Evolutionary conservation across 1,140 invertebrate species (phyloP).

Genomic region (Musca domestica): DNA sequence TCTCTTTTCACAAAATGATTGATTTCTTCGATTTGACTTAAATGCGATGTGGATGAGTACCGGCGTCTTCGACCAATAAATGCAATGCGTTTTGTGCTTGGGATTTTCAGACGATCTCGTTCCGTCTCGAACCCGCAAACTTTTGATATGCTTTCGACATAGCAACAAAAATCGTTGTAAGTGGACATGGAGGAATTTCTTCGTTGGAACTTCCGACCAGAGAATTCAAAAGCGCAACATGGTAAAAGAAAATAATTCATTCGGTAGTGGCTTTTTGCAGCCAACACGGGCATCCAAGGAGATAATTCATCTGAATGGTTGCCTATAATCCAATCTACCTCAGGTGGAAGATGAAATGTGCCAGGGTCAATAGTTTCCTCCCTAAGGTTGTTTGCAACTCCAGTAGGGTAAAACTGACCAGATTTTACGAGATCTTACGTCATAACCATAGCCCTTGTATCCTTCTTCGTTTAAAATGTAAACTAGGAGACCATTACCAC

Average conservation of each 20-base stretch:
- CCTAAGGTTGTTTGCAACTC: slow-evolving; percentile 55
- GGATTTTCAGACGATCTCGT: slow-evolving; percentile 87
- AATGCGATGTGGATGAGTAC: slow-evolving; percentile 49
- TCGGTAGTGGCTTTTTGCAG: slow-evolving; percentile 67
- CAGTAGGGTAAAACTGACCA: slow-evolving; percentile 77
- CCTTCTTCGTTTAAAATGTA: slow-evolving; percentile 84
- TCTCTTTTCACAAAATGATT: slow-evolving; percentile 55
- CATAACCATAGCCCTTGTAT: slow-evolving; percentile 82
- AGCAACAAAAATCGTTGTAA: slow-evolving; percentile 83
- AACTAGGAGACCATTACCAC: slow-evolving; percentile 94
- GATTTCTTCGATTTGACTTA: slow-evolving; percentile 35
- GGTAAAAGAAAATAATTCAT: slow-evolving; percentile 88
- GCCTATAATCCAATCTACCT: slow-evolving; percentile 93
- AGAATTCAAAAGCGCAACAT: slow-evolving; percentile 91
- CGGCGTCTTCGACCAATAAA: slow-evolving; percentile 67
- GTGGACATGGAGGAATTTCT: slow-evolving; percentile 66
- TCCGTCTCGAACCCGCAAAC: slow-evolving; percentile 74
- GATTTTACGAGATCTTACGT: slow-evolving; percentile 84
- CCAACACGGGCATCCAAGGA: slow-evolving; percentile 95
- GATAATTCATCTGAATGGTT: slow-evolving; percentile 99
- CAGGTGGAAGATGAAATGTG: slow-evolving; percentile 66
- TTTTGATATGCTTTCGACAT: slow-evolving; percentile 68
- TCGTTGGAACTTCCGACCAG: slow-evolving; percentile 77
- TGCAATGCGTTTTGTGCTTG: slow-evolving; percentile 91
- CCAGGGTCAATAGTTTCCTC: slow-evolving; percentile 69